phyloP scores from a whole-genome alignment of 2,888 invertebrate species.

The Drosophila melanosoma region DNA sequence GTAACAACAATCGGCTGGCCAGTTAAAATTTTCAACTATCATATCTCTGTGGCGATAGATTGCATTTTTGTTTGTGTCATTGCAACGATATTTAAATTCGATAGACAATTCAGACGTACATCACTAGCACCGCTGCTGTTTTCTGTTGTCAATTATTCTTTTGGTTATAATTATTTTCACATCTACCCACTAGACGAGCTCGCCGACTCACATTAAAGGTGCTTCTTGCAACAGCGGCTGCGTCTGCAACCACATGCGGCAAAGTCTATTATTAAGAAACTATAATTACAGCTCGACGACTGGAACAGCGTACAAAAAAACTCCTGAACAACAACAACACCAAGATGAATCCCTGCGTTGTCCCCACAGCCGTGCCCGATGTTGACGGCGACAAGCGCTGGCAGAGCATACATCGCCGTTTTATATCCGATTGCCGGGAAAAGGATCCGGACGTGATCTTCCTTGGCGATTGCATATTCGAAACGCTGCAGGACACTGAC shows the following conservation, averaged over 20 bases:
- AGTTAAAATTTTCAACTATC: not conserved
- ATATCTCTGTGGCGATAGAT: not conserved
- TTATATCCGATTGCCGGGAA: slow-evolving; percentile 93
- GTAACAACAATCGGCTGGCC: not conserved
- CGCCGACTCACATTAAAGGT: slow-evolving; percentile 24
- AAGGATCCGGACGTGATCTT: slow-evolving; percentile 97
- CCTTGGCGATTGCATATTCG: slow-evolving; percentile 94
- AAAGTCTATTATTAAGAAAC: slow-evolving; percentile 1
- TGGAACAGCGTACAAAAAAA: slow-evolving; percentile 32
- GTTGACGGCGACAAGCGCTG: slow-evolving; percentile 91
- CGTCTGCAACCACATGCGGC: not conserved
- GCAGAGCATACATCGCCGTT: slow-evolving; percentile 89
- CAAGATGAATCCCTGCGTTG: slow-evolving; percentile 90
- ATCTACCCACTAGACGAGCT: slow-evolving; percentile 19
- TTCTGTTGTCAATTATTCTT: slow-evolving; percentile 62
- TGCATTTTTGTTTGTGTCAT: not conserved
- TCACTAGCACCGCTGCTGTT: slow-evolving; percentile 50
- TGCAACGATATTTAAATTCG: not conserved
- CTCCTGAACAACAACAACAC: slow-evolving; percentile 14
- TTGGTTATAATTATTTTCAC: slow-evolving; percentile 61
- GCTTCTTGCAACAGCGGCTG: not conserved
- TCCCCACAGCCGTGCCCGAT: slow-evolving; percentile 90
- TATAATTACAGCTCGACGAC: slow-evolving; percentile 12
- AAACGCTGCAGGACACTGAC: slow-evolving; percentile 92
- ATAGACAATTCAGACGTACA: slow-evolving; percentile 4